Conservation (phyloP, 2,888 invertebrate genomes). For the Cremastinae sp. region DNA sequence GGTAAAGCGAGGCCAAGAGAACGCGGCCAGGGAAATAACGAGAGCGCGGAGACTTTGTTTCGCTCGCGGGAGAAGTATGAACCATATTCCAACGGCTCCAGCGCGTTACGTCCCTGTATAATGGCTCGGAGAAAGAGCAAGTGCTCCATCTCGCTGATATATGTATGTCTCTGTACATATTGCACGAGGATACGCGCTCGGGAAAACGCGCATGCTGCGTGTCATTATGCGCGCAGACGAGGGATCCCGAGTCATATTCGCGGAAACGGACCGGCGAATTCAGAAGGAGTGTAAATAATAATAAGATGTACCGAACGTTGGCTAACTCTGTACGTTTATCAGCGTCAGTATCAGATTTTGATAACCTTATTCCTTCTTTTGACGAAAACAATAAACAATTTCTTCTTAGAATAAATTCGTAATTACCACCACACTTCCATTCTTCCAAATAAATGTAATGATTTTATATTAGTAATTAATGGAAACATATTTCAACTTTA, state of each 20-base stretch:
- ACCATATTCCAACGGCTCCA: slow-evolving; percentile 18
- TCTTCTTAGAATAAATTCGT: no score
- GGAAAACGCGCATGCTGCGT: slow-evolving; percentile 19
- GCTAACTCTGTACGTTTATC: slow-evolving; percentile 1
- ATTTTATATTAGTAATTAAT: no score
- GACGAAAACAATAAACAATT: no score
- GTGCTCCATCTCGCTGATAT: slow-evolving; percentile 28
- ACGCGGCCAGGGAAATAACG: slow-evolving; percentile 31
- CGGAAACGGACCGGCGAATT: slow-evolving; percentile 50
- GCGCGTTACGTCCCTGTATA: slow-evolving; percentile 12
- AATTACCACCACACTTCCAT: no score
- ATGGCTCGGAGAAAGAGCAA: slow-evolving; percentile 42
- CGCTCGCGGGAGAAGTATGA: slow-evolving; percentile 23
- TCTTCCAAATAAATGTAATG: no score
- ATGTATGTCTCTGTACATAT: slow-evolving; percentile 4
- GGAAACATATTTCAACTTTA: no score
- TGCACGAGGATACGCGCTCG: not conserved
- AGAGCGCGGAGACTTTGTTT: slow-evolving; percentile 41
- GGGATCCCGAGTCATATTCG: slow-evolving; percentile 43
- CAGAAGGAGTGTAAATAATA: slow-evolving; percentile 1
- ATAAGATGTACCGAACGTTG: slow-evolving; percentile 13
- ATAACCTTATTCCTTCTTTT: no score
- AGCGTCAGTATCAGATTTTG: no score
- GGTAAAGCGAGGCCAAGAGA: slow-evolving; percentile 27
- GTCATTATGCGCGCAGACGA: slow-evolving; percentile 55